Conservation (phyloP, 2,797 vertebrate species). For the Alfaro cultratus region DNA sequence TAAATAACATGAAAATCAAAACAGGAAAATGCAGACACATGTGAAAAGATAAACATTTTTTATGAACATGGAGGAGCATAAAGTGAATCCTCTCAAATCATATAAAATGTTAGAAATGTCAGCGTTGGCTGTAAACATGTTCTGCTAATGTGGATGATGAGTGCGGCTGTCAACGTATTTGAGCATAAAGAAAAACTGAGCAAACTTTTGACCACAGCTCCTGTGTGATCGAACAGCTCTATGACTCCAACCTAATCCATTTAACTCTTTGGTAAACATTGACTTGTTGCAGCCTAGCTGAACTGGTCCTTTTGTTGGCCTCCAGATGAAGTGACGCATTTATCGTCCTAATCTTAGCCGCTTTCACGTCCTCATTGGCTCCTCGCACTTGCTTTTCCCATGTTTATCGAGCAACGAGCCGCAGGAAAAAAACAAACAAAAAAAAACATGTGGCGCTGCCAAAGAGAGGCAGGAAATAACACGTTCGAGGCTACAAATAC, state of each 20-base stretch:
- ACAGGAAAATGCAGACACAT: not conserved
- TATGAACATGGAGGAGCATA: not conserved
- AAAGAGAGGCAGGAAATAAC: not conserved
- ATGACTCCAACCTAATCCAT: conserved; percentile 13
- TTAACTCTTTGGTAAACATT: conserved; percentile 5
- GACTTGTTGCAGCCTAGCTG: not conserved
- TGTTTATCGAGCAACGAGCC: not conserved
- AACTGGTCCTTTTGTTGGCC: conserved; percentile 38
- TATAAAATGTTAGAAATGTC: not conserved
- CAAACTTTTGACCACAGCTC: not conserved
- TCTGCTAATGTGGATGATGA: no score
- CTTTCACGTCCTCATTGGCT: conserved; percentile 48
- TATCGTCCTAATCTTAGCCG: conserved; percentile 49
- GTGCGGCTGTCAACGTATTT: not conserved
- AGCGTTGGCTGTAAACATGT: not conserved
- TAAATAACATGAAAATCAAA: not conserved
- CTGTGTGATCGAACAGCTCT: conserved; percentile 4
- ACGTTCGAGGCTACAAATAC: not conserved
- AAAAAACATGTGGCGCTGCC: not conserved
- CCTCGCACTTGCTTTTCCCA: not conserved
- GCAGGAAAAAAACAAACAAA: not conserved
- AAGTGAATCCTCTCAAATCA: not conserved
- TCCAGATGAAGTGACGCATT: conserved; percentile 41
- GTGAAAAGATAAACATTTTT: not conserved
- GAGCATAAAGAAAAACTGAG: not conserved